Evolutionary conservation across 2,113 vertebrate species (phyloP).

Genomic region (Tichodroma muraria): DNA sequence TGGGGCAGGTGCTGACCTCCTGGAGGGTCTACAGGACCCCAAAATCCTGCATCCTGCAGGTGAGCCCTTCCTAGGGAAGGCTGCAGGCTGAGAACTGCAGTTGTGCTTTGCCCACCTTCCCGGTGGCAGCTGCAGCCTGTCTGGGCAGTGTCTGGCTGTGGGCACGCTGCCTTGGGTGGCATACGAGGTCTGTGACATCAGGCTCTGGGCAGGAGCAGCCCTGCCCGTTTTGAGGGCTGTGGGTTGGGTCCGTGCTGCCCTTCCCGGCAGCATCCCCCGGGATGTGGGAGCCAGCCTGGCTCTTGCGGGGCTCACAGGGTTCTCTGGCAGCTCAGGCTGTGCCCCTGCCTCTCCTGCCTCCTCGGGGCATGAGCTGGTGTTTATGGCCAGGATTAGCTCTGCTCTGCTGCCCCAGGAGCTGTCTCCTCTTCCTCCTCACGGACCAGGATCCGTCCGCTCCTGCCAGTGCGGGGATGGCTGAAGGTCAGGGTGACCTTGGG

Average conservation of each 20-base stretch:
- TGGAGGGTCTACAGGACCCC: not conserved
- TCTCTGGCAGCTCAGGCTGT: not conserved
- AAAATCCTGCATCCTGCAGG: not conserved
- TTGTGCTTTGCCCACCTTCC: not conserved
- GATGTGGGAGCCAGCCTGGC: not conserved
- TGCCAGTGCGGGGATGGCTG: fast-evolving
- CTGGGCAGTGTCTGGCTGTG: not conserved
- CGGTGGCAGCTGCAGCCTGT: not conserved
- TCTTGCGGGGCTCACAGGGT: fast-evolving
- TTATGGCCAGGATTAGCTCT: not conserved
- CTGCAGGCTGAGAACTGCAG: not conserved
- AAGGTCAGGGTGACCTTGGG: not conserved
- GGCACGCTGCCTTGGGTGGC: not conserved
- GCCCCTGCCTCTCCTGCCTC: not conserved
- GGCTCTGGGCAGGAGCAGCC: not conserved
- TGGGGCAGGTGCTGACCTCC: not conserved
- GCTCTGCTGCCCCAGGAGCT: not conserved
- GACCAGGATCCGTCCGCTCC: fast-evolving
- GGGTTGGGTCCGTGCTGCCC: not conserved
- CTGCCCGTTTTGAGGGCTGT: fast-evolving
- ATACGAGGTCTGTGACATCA: fast-evolving
- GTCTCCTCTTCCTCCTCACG: not conserved
- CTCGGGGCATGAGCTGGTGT: not conserved
- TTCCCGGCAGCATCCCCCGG: fast-evolving
- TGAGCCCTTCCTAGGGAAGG: not conserved